Conservation (phyloP, 2,797 vertebrate species). For the Crocidura indochinensis region DNA sequence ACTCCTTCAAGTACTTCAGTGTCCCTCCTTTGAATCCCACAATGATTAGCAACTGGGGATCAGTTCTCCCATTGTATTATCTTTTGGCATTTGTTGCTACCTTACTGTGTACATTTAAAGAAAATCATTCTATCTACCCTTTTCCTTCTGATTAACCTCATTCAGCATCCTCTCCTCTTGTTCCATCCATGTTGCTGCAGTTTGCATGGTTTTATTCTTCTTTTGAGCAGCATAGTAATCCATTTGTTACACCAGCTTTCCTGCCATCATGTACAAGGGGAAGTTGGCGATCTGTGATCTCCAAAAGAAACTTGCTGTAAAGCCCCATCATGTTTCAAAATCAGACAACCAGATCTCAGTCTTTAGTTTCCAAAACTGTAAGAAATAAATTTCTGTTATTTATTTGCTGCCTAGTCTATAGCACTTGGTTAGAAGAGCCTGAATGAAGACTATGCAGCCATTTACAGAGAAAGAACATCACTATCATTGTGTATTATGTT, state of each 20-base stretch:
- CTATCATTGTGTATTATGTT: not conserved
- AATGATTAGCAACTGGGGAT: too few species aligned
- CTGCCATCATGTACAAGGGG: not conserved
- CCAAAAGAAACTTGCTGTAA: not conserved
- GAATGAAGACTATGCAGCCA: not conserved
- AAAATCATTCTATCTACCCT: too few species aligned
- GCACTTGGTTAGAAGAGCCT: not conserved
- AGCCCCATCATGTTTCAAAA: not conserved
- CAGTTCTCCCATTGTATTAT: too few species aligned
- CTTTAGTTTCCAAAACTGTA: not conserved
- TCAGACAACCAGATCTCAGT: not conserved
- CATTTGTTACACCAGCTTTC: not conserved
- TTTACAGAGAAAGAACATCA: not conserved
- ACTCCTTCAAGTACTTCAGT: too few species aligned
- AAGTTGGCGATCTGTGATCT: not conserved
- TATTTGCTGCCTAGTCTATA: not conserved
- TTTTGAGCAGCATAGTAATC: too few species aligned
- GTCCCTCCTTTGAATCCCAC: too few species aligned
- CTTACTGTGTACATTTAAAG: too few species aligned
- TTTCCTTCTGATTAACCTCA: too few species aligned
- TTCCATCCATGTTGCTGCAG: too few species aligned
- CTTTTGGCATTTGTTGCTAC: too few species aligned
- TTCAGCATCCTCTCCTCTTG: too few species aligned
- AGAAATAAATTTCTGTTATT: not conserved
- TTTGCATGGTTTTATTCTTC: too few species aligned